Base-by-base conservation (phyloP, 1,140 invertebrate species). In the Anoplophora glabripennis region DNA sequence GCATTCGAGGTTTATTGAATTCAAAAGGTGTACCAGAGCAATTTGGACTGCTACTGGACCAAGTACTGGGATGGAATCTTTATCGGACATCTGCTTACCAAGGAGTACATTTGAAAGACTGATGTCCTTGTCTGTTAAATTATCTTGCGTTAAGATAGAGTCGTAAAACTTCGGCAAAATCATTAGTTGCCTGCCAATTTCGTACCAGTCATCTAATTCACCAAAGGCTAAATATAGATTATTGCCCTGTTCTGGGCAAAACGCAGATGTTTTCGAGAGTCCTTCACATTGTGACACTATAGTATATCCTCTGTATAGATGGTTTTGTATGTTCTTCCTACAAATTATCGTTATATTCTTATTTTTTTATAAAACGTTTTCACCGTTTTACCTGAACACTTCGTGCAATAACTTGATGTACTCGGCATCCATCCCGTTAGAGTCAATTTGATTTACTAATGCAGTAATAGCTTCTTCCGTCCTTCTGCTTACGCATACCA, bases 11-110 rank as follows among this genome's bases (percentile, higher is more conserved):
- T 84, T 84, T 28, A 92, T 42, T 3, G 73, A 72, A 8, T 68
- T 76, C 1, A 95, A 73, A 7, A 90, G 61, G 73, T 93, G 89
- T 1, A 90, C 84, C 0, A 94, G 71, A 18, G 86, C 90, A 63
- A 94, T 85, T 78, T 86, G 91, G 49, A 92, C 81, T 18, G 89
- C 84, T 46, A 87, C 84, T 64, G 90, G 90, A 34, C 82, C 82
- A 40, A 91, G 80, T 72, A 91, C 89, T 1, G 84, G 83, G 63
- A 88, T 78, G 7, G 86, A 59, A 17, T 84, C 83, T 62, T 84
- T 79, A 14, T 86, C 79, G 65, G 84, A 82, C 0, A 14, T 12
- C 8, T 51, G 10, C 17, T 35, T 33, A 7, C 17, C 8, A 15
- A 51, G 14, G 17, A 36, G 10, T 12, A 37, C 35, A 17, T 15